Percentiles rank a stretch among this genome's conserved stretches.
Conservation (phyloP, 2,797 vertebrate genomes). For the Lerista edwardsae region DNA sequence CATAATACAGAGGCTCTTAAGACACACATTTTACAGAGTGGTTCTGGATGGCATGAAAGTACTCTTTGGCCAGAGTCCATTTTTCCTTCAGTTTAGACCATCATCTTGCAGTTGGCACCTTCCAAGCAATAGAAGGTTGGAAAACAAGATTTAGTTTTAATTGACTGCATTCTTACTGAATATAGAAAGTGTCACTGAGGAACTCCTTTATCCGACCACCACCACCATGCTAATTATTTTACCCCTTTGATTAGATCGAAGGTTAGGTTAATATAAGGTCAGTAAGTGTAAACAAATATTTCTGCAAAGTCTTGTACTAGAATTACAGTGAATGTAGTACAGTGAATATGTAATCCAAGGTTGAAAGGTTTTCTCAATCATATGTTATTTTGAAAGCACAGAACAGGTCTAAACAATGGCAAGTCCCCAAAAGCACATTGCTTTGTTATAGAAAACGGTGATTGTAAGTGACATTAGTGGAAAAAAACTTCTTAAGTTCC, state of each 20-base stretch:
- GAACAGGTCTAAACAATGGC: background rate
- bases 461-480: background rate
- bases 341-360: background rate
- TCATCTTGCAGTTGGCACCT: background rate
- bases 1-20: constrained; percentile 22
- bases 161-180: background rate
- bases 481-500: background rate
- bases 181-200: background rate
- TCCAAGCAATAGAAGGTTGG: background rate
- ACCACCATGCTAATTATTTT: background rate
- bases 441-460: background rate
- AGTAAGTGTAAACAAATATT: background rate
- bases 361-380: background rate
- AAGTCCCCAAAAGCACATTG: background rate
- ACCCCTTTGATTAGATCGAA: background rate
- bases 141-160: background rate
- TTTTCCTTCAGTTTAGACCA: background rate
- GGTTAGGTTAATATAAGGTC: constrained; percentile 4
- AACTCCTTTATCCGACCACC: background rate
- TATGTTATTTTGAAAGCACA: background rate
- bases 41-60: constrained; percentile 27
- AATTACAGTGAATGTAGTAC: background rate
- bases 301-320: background rate
- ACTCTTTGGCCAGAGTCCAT: background rate
- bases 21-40: background rate